Percentiles rank a stretch among this genome's conserved stretches.
These are phyloP conservation scores for Danio kyathit DNA, from an alignment of 2,797 vertebrate genomes.

Conservation along the genomic window DNA sequence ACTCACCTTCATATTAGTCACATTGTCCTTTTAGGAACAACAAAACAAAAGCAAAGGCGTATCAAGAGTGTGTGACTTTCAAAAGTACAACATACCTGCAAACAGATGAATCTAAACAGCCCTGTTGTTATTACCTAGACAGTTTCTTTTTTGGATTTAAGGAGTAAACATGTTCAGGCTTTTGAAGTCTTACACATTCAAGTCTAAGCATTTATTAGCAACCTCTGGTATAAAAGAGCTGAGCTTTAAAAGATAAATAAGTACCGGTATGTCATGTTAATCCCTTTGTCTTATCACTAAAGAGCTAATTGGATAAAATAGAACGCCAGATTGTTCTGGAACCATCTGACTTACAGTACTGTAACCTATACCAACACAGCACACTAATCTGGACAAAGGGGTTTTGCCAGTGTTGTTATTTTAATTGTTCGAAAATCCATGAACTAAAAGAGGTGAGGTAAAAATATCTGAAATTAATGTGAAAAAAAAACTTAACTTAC, in stretches of 20 bases:
- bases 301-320: constrained; percentile 27
- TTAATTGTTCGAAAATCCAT: neutral
- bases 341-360: neutral
- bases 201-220: neutral
- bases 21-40: constrained; percentile 78
- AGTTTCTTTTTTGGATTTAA: neutral
- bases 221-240: constrained; percentile 6
- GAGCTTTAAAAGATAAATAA: neutral
- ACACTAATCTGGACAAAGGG: neutral
- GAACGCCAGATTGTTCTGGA: constrained; percentile 23
- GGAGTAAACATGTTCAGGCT: neutral
- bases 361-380: neutral
- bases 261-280: constrained; percentile 16
- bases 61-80: constrained; percentile 62
- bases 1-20: constrained; percentile 81
- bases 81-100: neutral
- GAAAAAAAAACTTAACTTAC: neutral
- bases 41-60: constrained; percentile 72
- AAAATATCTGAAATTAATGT: neutral
- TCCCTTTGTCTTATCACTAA: neutral
- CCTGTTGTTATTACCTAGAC: neutral
- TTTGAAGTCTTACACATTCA: neutral
- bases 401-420: neutral
- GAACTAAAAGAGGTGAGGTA: too few relatives aligned
- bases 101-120: neutral